Evolutionary conservation across 2,888 invertebrate genomes (phyloP).

Genomic region (Lissocephala sabroskyi): DNA sequence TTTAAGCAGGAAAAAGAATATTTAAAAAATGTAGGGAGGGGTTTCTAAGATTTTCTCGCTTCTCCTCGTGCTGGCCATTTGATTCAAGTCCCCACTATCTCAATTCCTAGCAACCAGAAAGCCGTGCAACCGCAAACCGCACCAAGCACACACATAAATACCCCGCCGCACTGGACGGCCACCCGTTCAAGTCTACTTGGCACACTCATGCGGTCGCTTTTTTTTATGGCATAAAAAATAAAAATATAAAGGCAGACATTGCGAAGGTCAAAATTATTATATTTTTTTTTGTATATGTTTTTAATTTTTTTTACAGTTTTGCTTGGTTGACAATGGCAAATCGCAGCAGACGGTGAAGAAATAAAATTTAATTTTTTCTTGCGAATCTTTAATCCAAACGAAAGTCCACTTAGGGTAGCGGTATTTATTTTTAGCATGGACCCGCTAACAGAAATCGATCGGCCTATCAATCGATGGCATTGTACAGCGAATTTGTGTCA

Average conservation of each 20-base stretch:
- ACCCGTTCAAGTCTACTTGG: slow-evolving; percentile 32
- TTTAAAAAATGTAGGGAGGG: no score
- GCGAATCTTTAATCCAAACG: no score
- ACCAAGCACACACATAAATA: no score
- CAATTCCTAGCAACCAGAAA: slow-evolving; percentile 28
- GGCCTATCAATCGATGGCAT: no score
- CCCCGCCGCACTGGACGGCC: slow-evolving; percentile 11
- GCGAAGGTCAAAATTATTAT: slow-evolving; percentile 35
- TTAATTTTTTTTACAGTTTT: background rate
- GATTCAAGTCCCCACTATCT: no score
- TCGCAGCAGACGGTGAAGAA: slow-evolving; percentile 16
- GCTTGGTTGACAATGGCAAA: slow-evolving; percentile 25
- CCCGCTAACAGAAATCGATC: no score
- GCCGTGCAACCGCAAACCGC: slow-evolving; percentile 31
- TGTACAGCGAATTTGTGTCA: no score
- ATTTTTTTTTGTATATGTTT: background rate
- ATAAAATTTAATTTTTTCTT: no score
- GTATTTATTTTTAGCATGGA: no score
- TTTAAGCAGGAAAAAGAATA: background rate
- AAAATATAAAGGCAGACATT: slow-evolving; percentile 6
- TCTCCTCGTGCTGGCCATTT: no score
- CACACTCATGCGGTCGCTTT: slow-evolving; percentile 10
- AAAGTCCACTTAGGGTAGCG: background rate
- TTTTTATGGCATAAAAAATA: background rate
- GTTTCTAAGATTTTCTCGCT: no score